phyloP scores from a whole-genome alignment of 2,113 vertebrate genomes.

The Protobothrops flavoviridis region DNA sequence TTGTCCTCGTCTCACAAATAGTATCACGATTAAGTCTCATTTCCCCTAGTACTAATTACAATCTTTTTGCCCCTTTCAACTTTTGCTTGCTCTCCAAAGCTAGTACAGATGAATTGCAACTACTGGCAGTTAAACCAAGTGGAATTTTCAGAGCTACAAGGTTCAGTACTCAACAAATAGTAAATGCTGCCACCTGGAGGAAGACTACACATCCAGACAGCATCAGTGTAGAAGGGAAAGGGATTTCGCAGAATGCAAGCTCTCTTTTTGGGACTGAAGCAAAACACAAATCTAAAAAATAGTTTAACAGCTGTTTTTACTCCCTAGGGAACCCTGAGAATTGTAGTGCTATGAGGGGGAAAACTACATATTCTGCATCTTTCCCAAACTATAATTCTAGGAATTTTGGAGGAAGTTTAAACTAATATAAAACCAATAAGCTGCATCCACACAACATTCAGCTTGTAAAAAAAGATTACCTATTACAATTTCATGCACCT shows the following conservation, averaged over 20 bases:
- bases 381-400: background rate
- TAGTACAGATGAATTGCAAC: background rate
- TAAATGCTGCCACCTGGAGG: slow-evolving; percentile 55
- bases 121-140: background rate
- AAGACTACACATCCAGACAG: background rate
- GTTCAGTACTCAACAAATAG: background rate
- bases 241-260: background rate
- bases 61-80: background rate
- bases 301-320: background rate
- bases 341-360: background rate
- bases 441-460: background rate
- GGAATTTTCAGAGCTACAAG: background rate
- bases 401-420: background rate
- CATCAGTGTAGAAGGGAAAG: background rate
- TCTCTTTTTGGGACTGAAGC: background rate
- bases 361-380: background rate
- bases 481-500: background rate
- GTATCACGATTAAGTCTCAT: background rate
- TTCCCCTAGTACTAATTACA: background rate
- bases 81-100: background rate
- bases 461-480: background rate
- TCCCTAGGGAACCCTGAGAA: background rate
- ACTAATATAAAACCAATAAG: background rate
- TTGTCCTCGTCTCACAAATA: background rate
- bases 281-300: background rate